A percentile compares a stretch with the other conserved stretches of the same genome.
phyloP scores from a whole-genome alignment of 2,888 invertebrate species.

The Aspidiotus destructor region DNA sequence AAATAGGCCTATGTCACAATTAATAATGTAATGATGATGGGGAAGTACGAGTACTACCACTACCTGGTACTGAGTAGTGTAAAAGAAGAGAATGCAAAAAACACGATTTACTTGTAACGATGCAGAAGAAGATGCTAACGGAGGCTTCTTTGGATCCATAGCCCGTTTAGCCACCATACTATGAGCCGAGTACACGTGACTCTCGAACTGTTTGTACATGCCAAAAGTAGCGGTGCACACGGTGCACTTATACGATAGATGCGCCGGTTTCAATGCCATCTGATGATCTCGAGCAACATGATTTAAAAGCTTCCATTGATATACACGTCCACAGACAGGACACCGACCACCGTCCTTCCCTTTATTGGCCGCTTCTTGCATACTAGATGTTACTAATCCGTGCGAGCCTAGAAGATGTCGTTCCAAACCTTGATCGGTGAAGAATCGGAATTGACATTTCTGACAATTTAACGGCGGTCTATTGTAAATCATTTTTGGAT shows the following conservation, averaged over 20 bases:
- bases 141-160: conserved; percentile 63
- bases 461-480: conserved; percentile 90
- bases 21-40: too few relatives aligned
- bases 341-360: conserved; percentile 90
- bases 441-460: conserved; percentile 92
- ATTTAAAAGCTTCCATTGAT: conserved; percentile 84
- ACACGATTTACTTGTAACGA: conserved; percentile 41
- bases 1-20: too few relatives aligned
- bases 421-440: conserved; percentile 87
- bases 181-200: conserved; percentile 86
- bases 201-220: conserved; percentile 91
- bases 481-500: conserved; percentile 92
- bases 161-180: conserved; percentile 80
- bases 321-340: conserved; percentile 90
- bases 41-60: too few relatives aligned
- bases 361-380: conserved; percentile 91
- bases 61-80: too few relatives aligned
- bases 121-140: conserved; percentile 42
- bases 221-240: conserved; percentile 90
- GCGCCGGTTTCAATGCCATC: conserved; percentile 82
- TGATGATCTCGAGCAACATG: conserved; percentile 88
- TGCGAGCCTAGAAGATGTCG: conserved; percentile 89
- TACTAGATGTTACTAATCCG: conserved; percentile 87
- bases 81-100: background rate
- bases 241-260: conserved; percentile 88